Percentiles rank a stretch among this genome's conserved stretches.
These are phyloP conservation scores for Lepus townsendii DNA, from an alignment of 2,797 vertebrate genomes.

Conservation along the genomic window DNA sequence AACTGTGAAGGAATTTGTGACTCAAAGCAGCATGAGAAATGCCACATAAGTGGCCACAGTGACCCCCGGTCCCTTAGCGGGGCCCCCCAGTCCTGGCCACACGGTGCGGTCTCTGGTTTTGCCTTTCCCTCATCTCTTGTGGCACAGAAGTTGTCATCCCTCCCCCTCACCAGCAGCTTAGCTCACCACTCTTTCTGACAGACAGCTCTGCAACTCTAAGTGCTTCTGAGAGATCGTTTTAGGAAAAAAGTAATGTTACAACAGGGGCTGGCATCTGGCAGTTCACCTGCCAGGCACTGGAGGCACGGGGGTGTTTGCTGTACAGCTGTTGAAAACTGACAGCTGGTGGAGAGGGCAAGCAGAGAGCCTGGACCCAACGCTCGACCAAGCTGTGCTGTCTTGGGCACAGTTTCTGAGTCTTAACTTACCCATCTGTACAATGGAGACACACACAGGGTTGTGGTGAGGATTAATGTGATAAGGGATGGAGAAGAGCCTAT, in stretches of 20 bases:
- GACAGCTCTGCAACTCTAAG: slow-evolving; percentile 47
- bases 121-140: background rate
- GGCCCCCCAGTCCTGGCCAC: no score
- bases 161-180: background rate
- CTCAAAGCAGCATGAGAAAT: background rate
- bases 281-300: background rate
- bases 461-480: background rate
- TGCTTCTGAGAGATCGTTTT: slow-evolving; percentile 27
- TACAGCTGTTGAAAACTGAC: background rate
- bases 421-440: slow-evolving; percentile 54
- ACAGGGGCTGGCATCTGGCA: background rate
- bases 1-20: background rate
- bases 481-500: background rate
- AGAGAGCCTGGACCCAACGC: background rate
- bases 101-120: background rate
- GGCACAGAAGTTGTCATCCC: slow-evolving; percentile 13
- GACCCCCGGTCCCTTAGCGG: no score
- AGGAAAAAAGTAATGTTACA: slow-evolving; percentile 15
- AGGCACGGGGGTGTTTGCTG: background rate
- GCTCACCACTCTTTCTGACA: slow-evolving; percentile 5
- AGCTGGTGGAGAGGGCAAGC: background rate
- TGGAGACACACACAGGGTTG: slow-evolving; percentile 25
- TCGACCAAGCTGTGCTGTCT: background rate
- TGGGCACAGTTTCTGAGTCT: slow-evolving; percentile 3
- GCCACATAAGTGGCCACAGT: background rate